Conservation (phyloP, 35 echinoderm and acorn worm species). For the Apostichopus californicus region DNA sequence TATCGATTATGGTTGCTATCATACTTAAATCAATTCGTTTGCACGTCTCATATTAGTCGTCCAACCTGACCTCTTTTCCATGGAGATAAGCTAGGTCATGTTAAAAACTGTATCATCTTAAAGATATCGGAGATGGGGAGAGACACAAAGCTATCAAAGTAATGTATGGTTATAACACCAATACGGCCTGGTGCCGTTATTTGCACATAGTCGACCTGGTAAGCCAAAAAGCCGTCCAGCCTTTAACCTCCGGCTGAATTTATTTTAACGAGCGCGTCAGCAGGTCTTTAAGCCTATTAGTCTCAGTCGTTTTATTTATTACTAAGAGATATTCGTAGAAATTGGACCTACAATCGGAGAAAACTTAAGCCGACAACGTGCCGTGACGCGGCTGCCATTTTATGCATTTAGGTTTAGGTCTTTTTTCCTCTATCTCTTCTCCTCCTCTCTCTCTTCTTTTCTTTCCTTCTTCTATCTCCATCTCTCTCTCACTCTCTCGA, state of each 20-base stretch:
- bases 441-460: background rate
- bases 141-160: too few relatives aligned
- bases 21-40: too few relatives aligned
- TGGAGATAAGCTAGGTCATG: too few relatives aligned
- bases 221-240: background rate
- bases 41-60: too few relatives aligned
- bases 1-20: too few relatives aligned
- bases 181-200: background rate
- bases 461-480: background rate
- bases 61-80: too few relatives aligned
- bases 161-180: background rate
- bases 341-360: background rate
- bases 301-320: background rate
- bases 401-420: background rate
- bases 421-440: background rate
- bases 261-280: slow-evolving; percentile 13
- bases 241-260: slow-evolving; percentile 7
- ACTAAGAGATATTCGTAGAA: background rate
- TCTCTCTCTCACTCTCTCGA: background rate
- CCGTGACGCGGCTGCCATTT: slow-evolving; percentile 17
- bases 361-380: slow-evolving; percentile 19
- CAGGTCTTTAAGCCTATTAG: slow-evolving; percentile 1
- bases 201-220: background rate
- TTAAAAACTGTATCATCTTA: too few relatives aligned
- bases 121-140: too few relatives aligned